Base-by-base conservation (phyloP, 1,140 invertebrate genomes). In the Bathynomus jamesi region DNA sequence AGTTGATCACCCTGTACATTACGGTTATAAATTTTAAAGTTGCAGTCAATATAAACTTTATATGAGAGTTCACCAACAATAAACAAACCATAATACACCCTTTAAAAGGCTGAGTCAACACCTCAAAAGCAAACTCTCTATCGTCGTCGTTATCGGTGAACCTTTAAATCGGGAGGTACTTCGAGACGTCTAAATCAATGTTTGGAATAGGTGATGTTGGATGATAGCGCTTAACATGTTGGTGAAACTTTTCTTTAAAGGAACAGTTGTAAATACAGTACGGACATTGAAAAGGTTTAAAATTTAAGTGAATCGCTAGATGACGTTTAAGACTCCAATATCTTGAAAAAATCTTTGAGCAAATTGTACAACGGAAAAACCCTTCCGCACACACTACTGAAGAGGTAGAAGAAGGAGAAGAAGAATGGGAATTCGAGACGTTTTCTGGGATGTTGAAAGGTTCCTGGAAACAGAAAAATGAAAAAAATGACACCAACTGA, bases 281-380 rank as follows among this genome's bases (percentile, higher is more conserved):
- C 69, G 82, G 81, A 73, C 86, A 87, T 27, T 66, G 64, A 73
- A 68, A 76, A 27, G 73, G 77, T 30, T 76, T 75, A 61, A 75
- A 32, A 28, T 72, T 68, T 61, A 78, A 70, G 61, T 78, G 76
- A 11, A 73, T 79, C 78, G 82, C 79, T 74, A 81, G 78, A 70
- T 83, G 82, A 7, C 82, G 78, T 69, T 80, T 81, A n/a, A 83
- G 73, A 70, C 82, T 76, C 70, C 74, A 74, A 60, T 73, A 72
- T n/a, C 76, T 72, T 27, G 71, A 30, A 71, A 78, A 78, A 60
- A 46, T 71, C 4, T 72, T 72, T 32, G 72, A 65, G 62, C 78
- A 78, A 2, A 71, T 69, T 10, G 74, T 70, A 65, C 78, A 78
- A 11, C 40, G 40, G 21, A 53, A 53, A 21, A 53, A 1, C 11